phyloP scores from a whole-genome alignment of 2,797 vertebrate species.

The Cottoperca gobio region DNA sequence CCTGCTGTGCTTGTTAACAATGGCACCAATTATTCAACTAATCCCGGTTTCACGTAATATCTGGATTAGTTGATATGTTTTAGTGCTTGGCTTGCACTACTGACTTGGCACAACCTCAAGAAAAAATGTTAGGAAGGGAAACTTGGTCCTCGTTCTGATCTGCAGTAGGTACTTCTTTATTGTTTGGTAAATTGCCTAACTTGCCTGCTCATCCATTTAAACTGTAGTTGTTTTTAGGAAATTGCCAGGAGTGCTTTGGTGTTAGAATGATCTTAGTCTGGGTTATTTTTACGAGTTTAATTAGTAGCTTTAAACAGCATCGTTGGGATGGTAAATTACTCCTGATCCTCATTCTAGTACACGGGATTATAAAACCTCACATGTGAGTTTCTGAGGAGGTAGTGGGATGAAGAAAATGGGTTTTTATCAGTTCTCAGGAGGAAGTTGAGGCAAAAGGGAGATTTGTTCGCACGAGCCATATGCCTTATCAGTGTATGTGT shows the following conservation, averaged over 20 bases:
- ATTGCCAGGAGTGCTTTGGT: neutral
- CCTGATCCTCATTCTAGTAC: conserved; percentile 9
- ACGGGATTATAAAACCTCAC: conserved; percentile 21
- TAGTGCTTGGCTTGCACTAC: conserved; percentile 64
- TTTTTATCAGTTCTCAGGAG: conserved; percentile 17
- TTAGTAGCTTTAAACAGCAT: conserved; percentile 4
- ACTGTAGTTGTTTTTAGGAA: conserved; percentile 9
- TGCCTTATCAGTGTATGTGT: conserved; percentile 28
- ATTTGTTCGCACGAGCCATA: conserved; percentile 36
- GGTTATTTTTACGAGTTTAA: conserved; percentile 14
- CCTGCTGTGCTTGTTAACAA: conserved; percentile 37
- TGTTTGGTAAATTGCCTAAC: conserved; percentile 23
- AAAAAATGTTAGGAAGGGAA: conserved; percentile 9
- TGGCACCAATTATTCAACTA: conserved; percentile 60
- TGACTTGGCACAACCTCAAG: conserved; percentile 34
- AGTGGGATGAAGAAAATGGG: conserved; percentile 19
- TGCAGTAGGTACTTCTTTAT: neutral
- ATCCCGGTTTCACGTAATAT: conserved; percentile 53
- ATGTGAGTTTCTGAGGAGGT: conserved; percentile 6
- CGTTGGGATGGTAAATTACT: conserved; percentile 12
- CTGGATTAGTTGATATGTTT: conserved; percentile 70
- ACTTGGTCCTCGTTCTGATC: conserved; percentile 17
- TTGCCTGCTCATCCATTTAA: conserved; percentile 14
- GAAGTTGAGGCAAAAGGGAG: conserved; percentile 44
- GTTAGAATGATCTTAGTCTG: conserved; percentile 14